Evolutionary conservation across 2,888 invertebrate genomes (phyloP).

Genomic region (Dynastes grantii): DNA sequence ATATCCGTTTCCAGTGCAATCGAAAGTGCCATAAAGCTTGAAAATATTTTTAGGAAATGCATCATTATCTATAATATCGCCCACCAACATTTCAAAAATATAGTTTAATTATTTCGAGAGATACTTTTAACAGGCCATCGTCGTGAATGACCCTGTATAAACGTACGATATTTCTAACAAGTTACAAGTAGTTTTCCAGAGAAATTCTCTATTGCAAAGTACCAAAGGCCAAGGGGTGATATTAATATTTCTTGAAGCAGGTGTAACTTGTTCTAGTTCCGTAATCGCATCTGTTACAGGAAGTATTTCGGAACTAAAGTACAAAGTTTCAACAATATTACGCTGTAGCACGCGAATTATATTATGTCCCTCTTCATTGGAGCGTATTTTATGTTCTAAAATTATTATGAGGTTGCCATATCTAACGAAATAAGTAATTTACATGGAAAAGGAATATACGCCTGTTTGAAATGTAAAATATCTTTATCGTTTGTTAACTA

Average conservation of each 20-base stretch:
- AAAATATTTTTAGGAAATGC: too few species aligned
- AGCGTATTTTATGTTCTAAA: not conserved
- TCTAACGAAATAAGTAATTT: not conserved
- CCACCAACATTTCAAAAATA: too few species aligned
- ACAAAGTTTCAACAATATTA: conserved; percentile 18
- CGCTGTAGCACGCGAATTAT: not conserved
- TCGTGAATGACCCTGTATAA: too few species aligned
- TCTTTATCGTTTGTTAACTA: too few species aligned
- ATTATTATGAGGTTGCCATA: not conserved
- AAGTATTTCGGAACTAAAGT: not conserved
- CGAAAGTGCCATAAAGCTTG: too few species aligned
- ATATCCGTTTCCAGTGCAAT: too few species aligned
- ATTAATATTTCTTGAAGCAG: conserved; percentile 21
- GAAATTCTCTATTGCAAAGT: not conserved
- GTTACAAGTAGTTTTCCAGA: not conserved
- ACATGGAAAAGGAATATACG: not conserved
- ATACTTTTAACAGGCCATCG: too few species aligned
- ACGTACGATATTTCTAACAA: too few species aligned
- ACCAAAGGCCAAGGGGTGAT: not conserved
- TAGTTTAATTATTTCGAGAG: too few species aligned
- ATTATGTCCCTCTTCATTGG: not conserved
- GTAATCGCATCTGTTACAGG: conserved; percentile 24
- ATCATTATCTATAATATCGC: too few species aligned
- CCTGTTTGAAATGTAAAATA: not conserved
- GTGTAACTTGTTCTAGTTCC: conserved; percentile 20